Evolutionary conservation across 2,888 invertebrate genomes (phyloP).

Genomic region (Stomorhina lunata): DNA sequence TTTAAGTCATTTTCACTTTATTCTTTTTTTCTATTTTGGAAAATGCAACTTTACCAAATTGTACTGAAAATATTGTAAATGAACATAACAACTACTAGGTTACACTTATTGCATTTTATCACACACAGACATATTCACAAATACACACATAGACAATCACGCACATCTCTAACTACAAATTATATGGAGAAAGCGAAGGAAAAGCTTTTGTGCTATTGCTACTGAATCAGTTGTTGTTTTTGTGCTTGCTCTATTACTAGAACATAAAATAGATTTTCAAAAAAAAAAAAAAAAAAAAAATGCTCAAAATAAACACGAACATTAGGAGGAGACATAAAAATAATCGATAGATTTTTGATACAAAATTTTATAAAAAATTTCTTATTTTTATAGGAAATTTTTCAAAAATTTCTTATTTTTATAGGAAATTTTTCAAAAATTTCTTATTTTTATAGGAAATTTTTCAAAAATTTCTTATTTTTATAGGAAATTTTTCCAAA

Average conservation of each 20-base stretch:
- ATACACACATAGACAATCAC: background rate
- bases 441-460: too few species aligned
- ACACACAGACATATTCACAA: background rate
- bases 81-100: constrained; percentile 18
- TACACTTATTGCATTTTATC: background rate
- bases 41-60: constrained; percentile 25
- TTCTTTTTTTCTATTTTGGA: constrained; percentile 9
- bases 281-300: constrained; percentile 3
- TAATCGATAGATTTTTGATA: too few species aligned
- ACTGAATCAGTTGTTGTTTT: too few species aligned
- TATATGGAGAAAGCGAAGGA: background rate
- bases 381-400: too few species aligned
- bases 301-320: background rate
- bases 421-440: too few species aligned
- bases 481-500: too few species aligned
- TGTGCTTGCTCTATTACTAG: background rate
- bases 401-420: too few species aligned
- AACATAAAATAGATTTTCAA: constrained; percentile 34
- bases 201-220: background rate
- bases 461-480: too few species aligned
- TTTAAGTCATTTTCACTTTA: background rate
- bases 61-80: constrained; percentile 46
- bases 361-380: too few species aligned
- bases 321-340: background rate
- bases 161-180: constrained; percentile 13